phyloP scores from a whole-genome alignment of 2,888 invertebrate species.

The Drosophila anomalata region DNA sequence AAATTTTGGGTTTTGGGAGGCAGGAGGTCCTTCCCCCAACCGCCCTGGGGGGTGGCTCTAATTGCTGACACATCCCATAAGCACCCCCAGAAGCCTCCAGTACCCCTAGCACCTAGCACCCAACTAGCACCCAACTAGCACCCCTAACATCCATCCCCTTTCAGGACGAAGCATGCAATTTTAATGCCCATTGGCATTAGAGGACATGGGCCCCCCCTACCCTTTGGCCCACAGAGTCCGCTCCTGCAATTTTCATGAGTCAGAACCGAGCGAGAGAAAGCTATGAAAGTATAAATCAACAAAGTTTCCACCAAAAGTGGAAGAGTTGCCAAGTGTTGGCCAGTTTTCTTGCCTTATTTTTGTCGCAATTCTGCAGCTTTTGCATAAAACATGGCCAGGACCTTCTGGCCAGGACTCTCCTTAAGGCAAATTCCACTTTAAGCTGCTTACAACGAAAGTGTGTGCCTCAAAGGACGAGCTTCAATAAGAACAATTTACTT shows the following conservation, averaged over 20 bases:
- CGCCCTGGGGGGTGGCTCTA: not conserved
- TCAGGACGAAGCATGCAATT: constrained; percentile 63
- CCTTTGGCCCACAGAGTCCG: not conserved
- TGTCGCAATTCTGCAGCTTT: constrained; percentile 36
- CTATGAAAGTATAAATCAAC: constrained; percentile 70
- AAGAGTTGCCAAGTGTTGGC: constrained; percentile 25
- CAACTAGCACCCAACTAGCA: constrained; percentile 47
- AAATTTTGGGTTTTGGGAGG: not conserved
- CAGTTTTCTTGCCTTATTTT: not conserved
- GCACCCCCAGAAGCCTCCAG: constrained; percentile 1
- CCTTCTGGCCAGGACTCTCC: not conserved
- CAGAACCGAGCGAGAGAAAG: constrained; percentile 30
- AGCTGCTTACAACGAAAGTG: constrained; percentile 45
- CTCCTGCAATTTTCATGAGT: constrained; percentile 66
- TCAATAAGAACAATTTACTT: constrained; percentile 32
- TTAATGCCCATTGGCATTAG: constrained; percentile 63
- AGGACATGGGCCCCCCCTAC: constrained; percentile 12
- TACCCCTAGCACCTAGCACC: constrained; percentile 27
- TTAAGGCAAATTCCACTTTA: constrained; percentile 33
- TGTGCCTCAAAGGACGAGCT: constrained; percentile 5
- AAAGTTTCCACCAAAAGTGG: constrained; percentile 57
- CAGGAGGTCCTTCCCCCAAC: not conserved
- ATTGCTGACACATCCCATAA: constrained; percentile 27
- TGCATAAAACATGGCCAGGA: constrained; percentile 60
- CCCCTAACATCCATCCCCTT: constrained; percentile 27